These are phyloP conservation scores for Chymomyza fuscimana DNA, from an alignment of 2,888 invertebrate species.

Conservation along the genomic window DNA sequence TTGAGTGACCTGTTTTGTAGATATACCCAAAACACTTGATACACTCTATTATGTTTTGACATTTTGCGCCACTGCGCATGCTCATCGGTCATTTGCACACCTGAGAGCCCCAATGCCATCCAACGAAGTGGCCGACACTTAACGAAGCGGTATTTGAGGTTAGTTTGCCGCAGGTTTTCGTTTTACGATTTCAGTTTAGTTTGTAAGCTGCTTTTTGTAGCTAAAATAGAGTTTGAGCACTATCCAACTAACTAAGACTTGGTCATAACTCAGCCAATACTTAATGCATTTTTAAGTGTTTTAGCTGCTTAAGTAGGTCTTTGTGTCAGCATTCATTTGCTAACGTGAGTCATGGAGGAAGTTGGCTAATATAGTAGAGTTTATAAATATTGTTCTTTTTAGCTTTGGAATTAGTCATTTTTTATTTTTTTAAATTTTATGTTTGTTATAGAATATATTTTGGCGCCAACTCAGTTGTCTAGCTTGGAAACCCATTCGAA, in stretches of 20 bases:
- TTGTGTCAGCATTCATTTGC: neutral
- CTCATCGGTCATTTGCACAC: slow-evolving; percentile 30
- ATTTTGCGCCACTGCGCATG: slow-evolving; percentile 41
- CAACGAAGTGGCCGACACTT: neutral
- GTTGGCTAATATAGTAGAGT: neutral
- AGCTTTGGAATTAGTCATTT: no score
- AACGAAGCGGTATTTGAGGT: neutral
- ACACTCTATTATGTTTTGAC: slow-evolving; percentile 13
- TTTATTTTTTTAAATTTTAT: no score
- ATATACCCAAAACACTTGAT: neutral
- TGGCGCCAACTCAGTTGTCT: no score
- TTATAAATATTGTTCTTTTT: no score
- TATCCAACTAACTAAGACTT: neutral
- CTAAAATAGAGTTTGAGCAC: neutral
- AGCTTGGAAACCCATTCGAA: no score
- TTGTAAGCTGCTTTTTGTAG: neutral
- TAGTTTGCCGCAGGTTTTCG: neutral
- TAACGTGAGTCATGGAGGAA: neutral
- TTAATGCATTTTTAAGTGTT: neutral
- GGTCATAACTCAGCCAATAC: neutral
- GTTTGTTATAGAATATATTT: no score
- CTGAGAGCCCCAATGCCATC: neutral
- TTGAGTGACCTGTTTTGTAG: neutral
- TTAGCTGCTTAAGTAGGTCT: neutral
- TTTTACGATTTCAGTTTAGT: neutral